These are phyloP conservation scores for Pristionchus exspectatus DNA, from an alignment of 2,888 invertebrate species.

Conservation along the genomic window DNA sequence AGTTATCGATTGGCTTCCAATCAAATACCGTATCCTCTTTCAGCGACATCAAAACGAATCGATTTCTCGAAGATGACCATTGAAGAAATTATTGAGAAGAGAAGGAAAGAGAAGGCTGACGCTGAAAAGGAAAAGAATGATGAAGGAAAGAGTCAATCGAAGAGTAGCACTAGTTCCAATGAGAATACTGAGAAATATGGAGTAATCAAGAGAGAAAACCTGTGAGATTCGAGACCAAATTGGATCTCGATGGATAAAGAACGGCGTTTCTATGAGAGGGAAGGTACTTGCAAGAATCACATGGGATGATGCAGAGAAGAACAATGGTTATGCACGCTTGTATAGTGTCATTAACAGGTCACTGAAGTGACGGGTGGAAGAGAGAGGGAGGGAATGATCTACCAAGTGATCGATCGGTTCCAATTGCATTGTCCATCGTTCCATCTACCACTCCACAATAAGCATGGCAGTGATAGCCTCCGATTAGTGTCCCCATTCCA, in stretches of 20 bases:
- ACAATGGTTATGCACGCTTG: neutral
- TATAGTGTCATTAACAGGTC: slow-evolving; percentile 7
- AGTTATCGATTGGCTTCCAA: neutral
- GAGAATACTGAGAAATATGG: neutral
- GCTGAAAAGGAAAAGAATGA: neutral
- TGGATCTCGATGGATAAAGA: slow-evolving; percentile 22
- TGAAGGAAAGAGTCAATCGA: neutral
- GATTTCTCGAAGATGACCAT: slow-evolving; percentile 24
- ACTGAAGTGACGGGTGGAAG: neutral
- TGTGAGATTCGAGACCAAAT: neutral
- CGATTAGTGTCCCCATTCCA: slow-evolving; percentile 3
- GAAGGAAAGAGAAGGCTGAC: neutral
- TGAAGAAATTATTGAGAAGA: slow-evolving; percentile 11
- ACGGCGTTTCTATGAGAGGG: slow-evolving; percentile 23
- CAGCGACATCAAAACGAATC: neutral
- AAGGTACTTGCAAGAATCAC: neutral
- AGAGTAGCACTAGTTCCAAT: neutral
- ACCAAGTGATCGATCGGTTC: neutral
- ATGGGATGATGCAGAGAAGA: neutral
- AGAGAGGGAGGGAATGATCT: neutral
- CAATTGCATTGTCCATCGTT: neutral
- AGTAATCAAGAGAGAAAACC: slow-evolving; percentile 44
- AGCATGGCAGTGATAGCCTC: slow-evolving; percentile 32
- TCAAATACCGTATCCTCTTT: neutral
- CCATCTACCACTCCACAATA: neutral